Evolutionary conservation across 2,113 vertebrate genomes (phyloP).

Genomic region (Aspiorhynchus laticeps): DNA sequence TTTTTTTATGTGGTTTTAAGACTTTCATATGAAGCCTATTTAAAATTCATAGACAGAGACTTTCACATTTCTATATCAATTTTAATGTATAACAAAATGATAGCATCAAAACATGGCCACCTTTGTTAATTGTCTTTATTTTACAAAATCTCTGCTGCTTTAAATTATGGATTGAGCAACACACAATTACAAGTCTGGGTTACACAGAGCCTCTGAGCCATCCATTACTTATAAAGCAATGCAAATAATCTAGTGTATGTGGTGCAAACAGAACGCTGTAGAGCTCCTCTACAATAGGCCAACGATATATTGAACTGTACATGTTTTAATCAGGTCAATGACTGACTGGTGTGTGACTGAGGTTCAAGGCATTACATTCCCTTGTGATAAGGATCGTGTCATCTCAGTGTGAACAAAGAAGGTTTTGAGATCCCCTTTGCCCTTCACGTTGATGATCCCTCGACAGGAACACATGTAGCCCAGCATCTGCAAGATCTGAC

Average conservation of each 20-base stretch:
- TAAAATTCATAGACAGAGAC: constrained; percentile 11
- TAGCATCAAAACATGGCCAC: constrained; percentile 68
- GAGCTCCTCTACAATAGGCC: constrained; percentile 12
- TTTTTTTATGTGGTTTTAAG: background rate
- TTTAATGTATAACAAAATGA: constrained; percentile 79
- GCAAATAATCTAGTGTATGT: constrained; percentile 35
- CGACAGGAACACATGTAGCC: constrained; percentile 95
- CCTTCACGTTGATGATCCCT: constrained; percentile 97
- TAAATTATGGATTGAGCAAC: constrained; percentile 47
- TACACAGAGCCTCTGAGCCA: constrained; percentile 37
- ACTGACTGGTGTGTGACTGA: background rate
- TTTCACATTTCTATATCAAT: constrained; percentile 72
- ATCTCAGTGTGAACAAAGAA: constrained; percentile 97
- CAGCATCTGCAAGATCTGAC: constrained; percentile 81
- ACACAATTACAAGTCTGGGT: constrained; percentile 33
- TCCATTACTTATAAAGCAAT: constrained; percentile 46
- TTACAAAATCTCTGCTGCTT: constrained; percentile 52
- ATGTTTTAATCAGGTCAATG: background rate
- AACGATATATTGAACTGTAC: constrained; percentile 46
- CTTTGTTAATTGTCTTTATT: constrained; percentile 55
- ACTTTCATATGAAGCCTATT: background rate
- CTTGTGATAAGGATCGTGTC: constrained; percentile 92
- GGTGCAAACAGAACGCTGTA: constrained; percentile 29
- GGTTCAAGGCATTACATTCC: constrained; percentile 75
- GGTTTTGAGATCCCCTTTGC: constrained; percentile 95